phyloP scores from a whole-genome alignment of 2,113 vertebrate genomes.

The Bubo blakistoni region DNA sequence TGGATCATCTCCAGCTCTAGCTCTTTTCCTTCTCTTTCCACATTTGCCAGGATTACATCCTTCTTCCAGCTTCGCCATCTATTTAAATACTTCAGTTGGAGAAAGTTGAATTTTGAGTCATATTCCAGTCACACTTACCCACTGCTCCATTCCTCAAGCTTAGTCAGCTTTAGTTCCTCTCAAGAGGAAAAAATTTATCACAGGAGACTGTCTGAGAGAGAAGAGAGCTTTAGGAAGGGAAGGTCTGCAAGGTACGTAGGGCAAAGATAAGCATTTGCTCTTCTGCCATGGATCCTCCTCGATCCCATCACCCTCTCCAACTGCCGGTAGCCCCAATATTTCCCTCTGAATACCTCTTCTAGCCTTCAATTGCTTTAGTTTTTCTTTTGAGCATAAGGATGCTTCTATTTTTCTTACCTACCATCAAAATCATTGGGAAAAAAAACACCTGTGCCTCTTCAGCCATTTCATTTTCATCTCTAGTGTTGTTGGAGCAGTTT shows the following conservation, averaged over 20 bases:
- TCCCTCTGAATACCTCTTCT: not conserved
- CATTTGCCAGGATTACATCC: not conserved
- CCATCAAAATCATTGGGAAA: not conserved
- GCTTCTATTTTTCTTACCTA: not conserved
- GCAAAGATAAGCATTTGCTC: not conserved
- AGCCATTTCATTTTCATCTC: not conserved
- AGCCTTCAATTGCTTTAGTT: not conserved
- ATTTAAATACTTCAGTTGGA: not conserved
- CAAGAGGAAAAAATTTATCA: not conserved
- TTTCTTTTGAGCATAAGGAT: not conserved
- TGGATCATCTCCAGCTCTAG: not conserved
- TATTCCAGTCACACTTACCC: not conserved
- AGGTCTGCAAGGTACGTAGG: not conserved
- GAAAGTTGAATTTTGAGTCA: not conserved
- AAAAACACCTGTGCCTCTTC: not conserved
- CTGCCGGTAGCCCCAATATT: fast-evolving
- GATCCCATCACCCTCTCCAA: not conserved
- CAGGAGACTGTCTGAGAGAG: not conserved
- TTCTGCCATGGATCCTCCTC: not conserved
- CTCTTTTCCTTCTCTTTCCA: not conserved
- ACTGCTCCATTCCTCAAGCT: not conserved
- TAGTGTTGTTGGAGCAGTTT: not conserved
- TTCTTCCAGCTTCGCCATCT: not conserved
- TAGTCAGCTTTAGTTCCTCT: not conserved
- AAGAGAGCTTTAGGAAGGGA: not conserved